phyloP scores from a whole-genome alignment of 1,140 invertebrate genomes.

The Bombus balteatus region DNA sequence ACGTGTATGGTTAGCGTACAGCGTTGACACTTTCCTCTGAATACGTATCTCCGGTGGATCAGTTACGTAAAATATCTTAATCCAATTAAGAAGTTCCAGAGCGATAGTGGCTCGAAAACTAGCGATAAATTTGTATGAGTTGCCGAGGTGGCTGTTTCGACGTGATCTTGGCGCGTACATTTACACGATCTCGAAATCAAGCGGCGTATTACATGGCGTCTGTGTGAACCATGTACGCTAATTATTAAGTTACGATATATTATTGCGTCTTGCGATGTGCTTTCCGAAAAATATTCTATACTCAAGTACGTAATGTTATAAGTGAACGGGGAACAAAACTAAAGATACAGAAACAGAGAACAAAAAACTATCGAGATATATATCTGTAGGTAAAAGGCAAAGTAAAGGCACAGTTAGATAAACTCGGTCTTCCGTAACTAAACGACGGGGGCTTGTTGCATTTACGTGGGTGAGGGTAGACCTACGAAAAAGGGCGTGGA shows the following conservation, averaged over 20 bases:
- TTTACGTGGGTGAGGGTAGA: conserved; percentile 20
- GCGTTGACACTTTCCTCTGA: conserved; percentile 17
- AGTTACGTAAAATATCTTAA: conserved; percentile 42
- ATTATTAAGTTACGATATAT: background rate
- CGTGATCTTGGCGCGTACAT: conserved; percentile 6
- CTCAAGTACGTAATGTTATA: conserved; percentile 1
- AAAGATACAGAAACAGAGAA: background rate
- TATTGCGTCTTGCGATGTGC: background rate
- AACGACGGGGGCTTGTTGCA: conserved; percentile 25
- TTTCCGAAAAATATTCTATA: background rate
- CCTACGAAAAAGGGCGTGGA: conserved; percentile 59
- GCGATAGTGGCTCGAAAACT: no score
- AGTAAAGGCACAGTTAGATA: conserved; percentile 42
- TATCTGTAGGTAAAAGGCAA: conserved; percentile 24
- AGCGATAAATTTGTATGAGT: background rate
- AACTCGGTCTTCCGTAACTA: conserved; percentile 9
- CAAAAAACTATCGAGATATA: background rate
- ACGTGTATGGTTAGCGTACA: background rate
- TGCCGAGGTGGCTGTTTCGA: background rate
- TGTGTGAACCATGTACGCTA: background rate
- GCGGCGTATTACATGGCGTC: conserved; percentile 56
- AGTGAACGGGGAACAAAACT: background rate
- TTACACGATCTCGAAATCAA: background rate
- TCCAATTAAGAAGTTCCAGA: conserved; percentile 14
- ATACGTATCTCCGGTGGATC: background rate